Base-by-base conservation (phyloP, 2,888 invertebrate species). In the Monochamus alternatus region DNA sequence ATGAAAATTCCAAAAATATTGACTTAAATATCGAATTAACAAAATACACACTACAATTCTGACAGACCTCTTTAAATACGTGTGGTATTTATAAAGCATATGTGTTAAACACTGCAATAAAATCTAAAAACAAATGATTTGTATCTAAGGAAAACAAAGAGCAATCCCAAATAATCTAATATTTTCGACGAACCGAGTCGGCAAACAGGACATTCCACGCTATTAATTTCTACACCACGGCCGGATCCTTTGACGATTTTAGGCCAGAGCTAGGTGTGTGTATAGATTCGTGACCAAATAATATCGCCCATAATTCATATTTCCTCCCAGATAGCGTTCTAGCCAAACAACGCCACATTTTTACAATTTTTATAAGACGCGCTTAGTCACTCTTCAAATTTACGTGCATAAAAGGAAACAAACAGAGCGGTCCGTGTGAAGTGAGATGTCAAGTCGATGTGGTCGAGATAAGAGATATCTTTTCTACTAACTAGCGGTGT, bases 381-480 rank as follows among this genome's bases (percentile, higher is more conserved):
- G 84, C 84, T 85, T 85, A 84, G 84, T 85, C 85, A 85, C 83
- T 74, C 72, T 47, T 78, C 79, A 84, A 81, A 84, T 84, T 84
- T 84, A 84, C 83, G 81, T 80, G 76, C 74, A 55, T 77, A 77
- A 73, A 52, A 62, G 60, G 78, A 80, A 81, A 80, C 79, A 81
- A 81, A 81, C 79, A 75, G 78, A 80, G 82, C 84, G 84, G 84
- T 79, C 47, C 76, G 81, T 81, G 80, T 83, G 83, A 83, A 78
- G 80, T 80, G 47, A 78, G 80, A 81, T 79, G 80, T 78, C 81
- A 81, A 73, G 77, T 80, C 74, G 81, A 84, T 82, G 77, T 73
- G 79, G 76, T 74, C 75, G 70, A 81, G 83, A 83, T 81, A 81
- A 80, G 76, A 68, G 73, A 80, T 81, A 77, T 79, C 78, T 77